Percentiles rank a stretch among this genome's conserved stretches.
Conservation (phyloP, 1,140 invertebrate genomes). For the Diorhabda sublineata region DNA sequence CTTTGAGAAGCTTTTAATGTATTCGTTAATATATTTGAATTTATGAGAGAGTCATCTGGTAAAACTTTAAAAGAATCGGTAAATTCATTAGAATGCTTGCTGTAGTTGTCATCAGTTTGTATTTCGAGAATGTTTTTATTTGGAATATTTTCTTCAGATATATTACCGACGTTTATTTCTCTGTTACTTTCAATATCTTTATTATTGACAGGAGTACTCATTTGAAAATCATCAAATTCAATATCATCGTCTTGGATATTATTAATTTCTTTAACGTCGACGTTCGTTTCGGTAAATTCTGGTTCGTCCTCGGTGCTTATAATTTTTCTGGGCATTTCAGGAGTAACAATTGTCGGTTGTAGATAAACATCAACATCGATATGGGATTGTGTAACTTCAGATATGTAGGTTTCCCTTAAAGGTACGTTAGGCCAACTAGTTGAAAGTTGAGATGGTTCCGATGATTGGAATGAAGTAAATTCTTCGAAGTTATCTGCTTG, state of each 20-base stretch:
- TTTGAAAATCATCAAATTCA: slow-evolving; percentile 43
- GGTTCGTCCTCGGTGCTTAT: not conserved
- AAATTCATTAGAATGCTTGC: not conserved
- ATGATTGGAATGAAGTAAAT: slow-evolving; percentile 24
- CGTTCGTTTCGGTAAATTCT: not conserved
- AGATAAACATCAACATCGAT: slow-evolving; percentile 26
- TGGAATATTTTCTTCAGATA: not conserved
- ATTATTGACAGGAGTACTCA: slow-evolving; percentile 25
- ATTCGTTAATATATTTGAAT: not conserved
- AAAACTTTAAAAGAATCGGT: not conserved
- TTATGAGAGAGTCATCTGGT: not conserved
- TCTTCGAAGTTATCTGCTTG: slow-evolving; percentile 34
- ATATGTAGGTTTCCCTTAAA: slow-evolving; percentile 44
- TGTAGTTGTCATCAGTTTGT: not conserved
- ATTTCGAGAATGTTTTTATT: not conserved
- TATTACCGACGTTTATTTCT: not conserved
- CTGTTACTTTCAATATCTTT: not conserved
- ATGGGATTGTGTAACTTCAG: slow-evolving; percentile 20
- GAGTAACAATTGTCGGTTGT: slow-evolving; percentile 40
- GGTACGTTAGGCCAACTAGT: slow-evolving; percentile 28
- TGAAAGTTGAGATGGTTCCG: not conserved
- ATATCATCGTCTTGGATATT: slow-evolving; percentile 24
- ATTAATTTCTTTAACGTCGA: not conserved
- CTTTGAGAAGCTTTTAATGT: not conserved
- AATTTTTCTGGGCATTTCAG: slow-evolving; percentile 34